Percentiles rank a stretch among this genome's conserved stretches.
These are phyloP conservation scores for Nothura maculosa DNA, from an alignment of 2,797 vertebrate genomes.

Conservation along the genomic window DNA sequence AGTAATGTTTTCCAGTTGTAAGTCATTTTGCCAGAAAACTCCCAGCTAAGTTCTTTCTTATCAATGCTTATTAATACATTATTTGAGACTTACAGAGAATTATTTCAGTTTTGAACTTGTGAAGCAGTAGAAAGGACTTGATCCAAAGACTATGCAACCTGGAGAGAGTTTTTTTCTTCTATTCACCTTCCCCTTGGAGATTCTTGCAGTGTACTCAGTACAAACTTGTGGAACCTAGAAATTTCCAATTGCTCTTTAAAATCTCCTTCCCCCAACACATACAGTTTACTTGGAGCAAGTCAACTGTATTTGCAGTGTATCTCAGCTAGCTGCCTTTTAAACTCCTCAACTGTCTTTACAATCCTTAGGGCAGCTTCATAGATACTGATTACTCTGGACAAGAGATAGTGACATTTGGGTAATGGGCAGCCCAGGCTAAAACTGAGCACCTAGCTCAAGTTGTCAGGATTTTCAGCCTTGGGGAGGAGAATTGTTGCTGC, in stretches of 20 bases:
- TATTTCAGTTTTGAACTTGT: background rate
- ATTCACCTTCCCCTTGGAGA: fast-evolving
- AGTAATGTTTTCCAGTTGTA: background rate
- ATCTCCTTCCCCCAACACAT: background rate
- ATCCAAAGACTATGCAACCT: background rate
- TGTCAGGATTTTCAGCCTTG: constrained; percentile 18
- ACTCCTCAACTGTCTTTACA: background rate
- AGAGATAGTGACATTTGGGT: fast-evolving
- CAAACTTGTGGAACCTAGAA: background rate
- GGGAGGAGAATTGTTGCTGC: background rate
- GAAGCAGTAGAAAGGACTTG: background rate
- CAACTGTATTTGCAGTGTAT: constrained; percentile 1
- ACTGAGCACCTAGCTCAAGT: background rate
- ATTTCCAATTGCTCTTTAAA: background rate
- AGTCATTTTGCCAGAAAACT: background rate
- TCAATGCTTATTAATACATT: background rate
- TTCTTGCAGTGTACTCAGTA: background rate
- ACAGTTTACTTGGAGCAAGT: background rate
- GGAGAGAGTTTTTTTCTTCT: background rate
- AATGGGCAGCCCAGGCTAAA: background rate
- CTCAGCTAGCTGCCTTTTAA: background rate
- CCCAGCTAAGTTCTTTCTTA: background rate
- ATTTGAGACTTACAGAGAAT: background rate
- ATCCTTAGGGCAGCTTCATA: background rate
- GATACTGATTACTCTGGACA: constrained; percentile 2